Evolutionary conservation across 2,113 vertebrate species (phyloP), one percentile per base, ranked within the genome.

Genomic region (Hemibagrus wyckioides): DNA sequence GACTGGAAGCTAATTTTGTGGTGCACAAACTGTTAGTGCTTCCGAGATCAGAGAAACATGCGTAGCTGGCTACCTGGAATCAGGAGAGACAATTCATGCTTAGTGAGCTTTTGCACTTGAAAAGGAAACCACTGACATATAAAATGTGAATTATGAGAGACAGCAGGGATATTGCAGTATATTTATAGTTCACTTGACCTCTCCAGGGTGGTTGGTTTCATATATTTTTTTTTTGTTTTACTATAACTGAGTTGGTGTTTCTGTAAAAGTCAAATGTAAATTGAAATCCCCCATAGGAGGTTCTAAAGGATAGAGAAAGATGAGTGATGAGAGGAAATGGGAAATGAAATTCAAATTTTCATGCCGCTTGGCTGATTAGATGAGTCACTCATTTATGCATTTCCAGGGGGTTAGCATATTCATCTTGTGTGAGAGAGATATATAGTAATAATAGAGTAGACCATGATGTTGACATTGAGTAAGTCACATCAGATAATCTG

Each of bases 41-140:
- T 77, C 84, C 65, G 63, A 87, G 80, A 54, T 82, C 41, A 59
- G 77, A 86, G 54, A 88, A 36, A 48, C 80, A 73, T 59, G 63
- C 63, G 19, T 84, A 87, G 75, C 69, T 83, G 69, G 23, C 76
- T 87, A 85, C 63, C 17, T 79, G 50, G 59, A 87, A 91, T 86
- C 82, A 90, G 90, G 85, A 81, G 89, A 91, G 88, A 88, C 82
- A 91, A 89, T 82, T 85, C 90, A 83, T 85, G 89, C 71, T 80
- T 85, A 30, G 89, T 82, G 90, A 91, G 90, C 90, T 90, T 91
- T 93, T 92, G 91, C 92, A 94, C 86, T 88, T 82, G 83, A 86
- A 90, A 87, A 91, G 85, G 85, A 90, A 94, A 89, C 90, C 93
- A 94, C 88, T 94, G 94, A 95, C 93, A 95, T 93, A 94, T 94